Percentiles rank a stretch among this genome's conserved stretches.
Evolutionary conservation across 2,888 invertebrate species (phyloP).

Genomic region (Bhutanitis thaidina): DNA sequence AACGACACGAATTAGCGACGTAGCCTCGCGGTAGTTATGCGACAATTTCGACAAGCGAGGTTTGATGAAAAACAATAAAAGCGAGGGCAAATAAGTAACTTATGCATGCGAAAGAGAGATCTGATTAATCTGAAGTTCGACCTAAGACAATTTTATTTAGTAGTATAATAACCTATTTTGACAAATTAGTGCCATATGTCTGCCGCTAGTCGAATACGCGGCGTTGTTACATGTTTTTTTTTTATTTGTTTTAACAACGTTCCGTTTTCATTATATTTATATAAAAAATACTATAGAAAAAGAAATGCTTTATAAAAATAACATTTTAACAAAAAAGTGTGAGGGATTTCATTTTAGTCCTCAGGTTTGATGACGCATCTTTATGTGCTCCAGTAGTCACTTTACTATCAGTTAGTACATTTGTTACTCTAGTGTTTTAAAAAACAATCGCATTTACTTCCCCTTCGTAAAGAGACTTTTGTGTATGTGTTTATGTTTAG

Average conservation of each 20-base stretch:
- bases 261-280: slow-evolving; percentile 34
- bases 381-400: too few relatives aligned
- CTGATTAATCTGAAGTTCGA: slow-evolving; percentile 30
- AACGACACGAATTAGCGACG: slow-evolving; percentile 64
- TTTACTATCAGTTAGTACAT: too few relatives aligned
- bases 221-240: slow-evolving; percentile 38
- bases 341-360: too few relatives aligned
- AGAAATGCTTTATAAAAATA: too few relatives aligned
- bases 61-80: slow-evolving; percentile 39
- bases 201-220: slow-evolving; percentile 58
- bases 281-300: too few relatives aligned
- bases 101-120: slow-evolving; percentile 44
- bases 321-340: too few relatives aligned
- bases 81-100: slow-evolving; percentile 20
- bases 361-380: too few relatives aligned
- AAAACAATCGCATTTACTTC: too few relatives aligned
- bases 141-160: slow-evolving; percentile 35
- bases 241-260: slow-evolving; percentile 36
- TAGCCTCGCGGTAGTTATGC: slow-evolving; percentile 61
- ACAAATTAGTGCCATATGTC: slow-evolving; percentile 69
- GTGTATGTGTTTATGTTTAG: too few relatives aligned
- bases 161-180: slow-evolving; percentile 69
- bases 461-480: too few relatives aligned
- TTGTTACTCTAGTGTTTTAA: too few relatives aligned
- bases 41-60: slow-evolving; percentile 32